These are phyloP conservation scores for Geotrypetes seraphini DNA, from an alignment of 2,797 vertebrate species.

Conservation along the genomic window DNA sequence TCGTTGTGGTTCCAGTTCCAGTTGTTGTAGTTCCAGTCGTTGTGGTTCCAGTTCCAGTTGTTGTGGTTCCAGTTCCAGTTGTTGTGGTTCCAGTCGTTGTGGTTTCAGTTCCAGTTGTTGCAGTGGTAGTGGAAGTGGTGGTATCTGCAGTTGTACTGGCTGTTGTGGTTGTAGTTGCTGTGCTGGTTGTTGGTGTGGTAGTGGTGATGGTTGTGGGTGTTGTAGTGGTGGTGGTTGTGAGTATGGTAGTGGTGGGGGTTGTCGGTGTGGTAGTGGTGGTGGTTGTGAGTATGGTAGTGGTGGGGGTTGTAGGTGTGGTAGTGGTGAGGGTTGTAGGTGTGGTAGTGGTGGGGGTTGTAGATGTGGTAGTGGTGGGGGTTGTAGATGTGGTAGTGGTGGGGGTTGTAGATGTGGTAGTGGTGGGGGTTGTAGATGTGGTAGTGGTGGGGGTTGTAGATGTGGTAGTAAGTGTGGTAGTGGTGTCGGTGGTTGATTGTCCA, in stretches of 20 bases:
- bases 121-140: neutral
- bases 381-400: neutral
- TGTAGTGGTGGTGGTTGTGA: neutral
- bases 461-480: neutral
- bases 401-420: neutral
- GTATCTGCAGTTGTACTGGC: neutral
- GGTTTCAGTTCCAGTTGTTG: neutral
- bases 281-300: too few relatives aligned
- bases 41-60: neutral
- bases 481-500: neutral
- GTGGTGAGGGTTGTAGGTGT: neutral
- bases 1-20: neutral
- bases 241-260: neutral
- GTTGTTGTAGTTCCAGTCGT: neutral
- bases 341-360: neutral
- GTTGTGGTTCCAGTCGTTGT: too few relatives aligned
- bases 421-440: neutral
- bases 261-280: neutral
- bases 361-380: too few relatives aligned
- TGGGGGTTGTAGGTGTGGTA: neutral
- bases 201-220: too few relatives aligned
- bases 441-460: neutral
- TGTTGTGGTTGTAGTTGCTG: neutral
- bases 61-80: neutral
- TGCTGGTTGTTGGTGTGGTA: too few relatives aligned